phyloP scores from a whole-genome alignment of 2,797 vertebrate species.

The Oreortyx pictus region DNA sequence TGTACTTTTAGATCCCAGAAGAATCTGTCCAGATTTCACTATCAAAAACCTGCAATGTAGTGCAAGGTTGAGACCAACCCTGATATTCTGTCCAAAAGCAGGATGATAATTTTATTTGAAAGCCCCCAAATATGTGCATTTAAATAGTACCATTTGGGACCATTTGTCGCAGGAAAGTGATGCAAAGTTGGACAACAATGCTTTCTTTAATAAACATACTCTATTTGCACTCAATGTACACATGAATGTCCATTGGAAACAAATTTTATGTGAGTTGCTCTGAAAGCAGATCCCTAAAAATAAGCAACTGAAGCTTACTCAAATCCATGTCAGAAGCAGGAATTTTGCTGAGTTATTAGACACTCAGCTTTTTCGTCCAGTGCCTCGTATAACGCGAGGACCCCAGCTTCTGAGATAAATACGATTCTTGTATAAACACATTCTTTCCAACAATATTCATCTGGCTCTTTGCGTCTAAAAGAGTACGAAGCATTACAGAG shows the following conservation, averaged over 20 bases:
- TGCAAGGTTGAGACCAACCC: conserved; percentile 25
- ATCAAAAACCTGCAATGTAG: conserved; percentile 33
- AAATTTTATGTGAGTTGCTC: background rate
- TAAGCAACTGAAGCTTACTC: background rate
- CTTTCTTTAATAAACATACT: background rate
- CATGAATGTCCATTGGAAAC: background rate
- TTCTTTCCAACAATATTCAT: conserved; percentile 77
- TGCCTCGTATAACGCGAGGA: conserved; percentile 30
- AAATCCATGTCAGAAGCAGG: background rate
- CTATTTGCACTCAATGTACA: background rate
- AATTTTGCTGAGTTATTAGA: conserved; percentile 70
- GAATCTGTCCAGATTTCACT: conserved; percentile 43
- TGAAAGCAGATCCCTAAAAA: background rate
- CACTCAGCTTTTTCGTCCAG: conserved; percentile 37
- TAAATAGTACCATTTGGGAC: background rate
- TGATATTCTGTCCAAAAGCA: background rate
- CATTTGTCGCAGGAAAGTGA: background rate
- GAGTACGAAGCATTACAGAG: conserved; percentile 65
- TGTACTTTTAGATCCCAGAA: conserved; percentile 55
- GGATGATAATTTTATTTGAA: background rate
- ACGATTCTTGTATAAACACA: conserved; percentile 73
- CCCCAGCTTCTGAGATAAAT: conserved; percentile 53
- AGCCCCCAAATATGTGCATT: background rate
- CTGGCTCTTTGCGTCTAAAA: conserved; percentile 53
- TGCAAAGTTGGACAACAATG: background rate